Conservation (phyloP, 2,888 invertebrate species). For the Elysia crispata region DNA sequence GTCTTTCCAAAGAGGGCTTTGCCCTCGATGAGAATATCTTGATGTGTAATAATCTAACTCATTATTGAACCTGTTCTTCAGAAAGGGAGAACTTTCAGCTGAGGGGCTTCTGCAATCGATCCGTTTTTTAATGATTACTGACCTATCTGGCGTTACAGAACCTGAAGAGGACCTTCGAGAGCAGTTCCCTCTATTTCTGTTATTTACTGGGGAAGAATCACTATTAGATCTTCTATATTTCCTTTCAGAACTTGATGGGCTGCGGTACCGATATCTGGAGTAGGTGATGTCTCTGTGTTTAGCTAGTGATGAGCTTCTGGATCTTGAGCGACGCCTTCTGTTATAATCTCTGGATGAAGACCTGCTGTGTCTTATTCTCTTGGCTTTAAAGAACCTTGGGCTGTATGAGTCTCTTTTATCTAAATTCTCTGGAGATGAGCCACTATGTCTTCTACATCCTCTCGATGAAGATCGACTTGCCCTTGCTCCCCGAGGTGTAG, state of each 20-base stretch:
- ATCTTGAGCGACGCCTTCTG: neutral
- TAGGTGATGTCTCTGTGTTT: neutral
- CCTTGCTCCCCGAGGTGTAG: neutral
- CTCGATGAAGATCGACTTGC: slow-evolving; percentile 2
- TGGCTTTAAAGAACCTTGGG: neutral
- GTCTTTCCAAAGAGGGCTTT: too few relatives aligned
- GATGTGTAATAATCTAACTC: neutral
- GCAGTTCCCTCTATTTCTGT: too few relatives aligned
- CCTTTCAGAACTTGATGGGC: neutral
- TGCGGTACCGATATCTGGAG: neutral
- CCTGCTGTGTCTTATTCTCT: neutral
- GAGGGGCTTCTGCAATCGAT: too few relatives aligned
- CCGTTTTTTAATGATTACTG: too few relatives aligned
- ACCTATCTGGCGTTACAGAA: too few relatives aligned
- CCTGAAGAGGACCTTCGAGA: too few relatives aligned
- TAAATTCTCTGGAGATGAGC: neutral
- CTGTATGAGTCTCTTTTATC: neutral
- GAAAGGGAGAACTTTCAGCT: neutral
- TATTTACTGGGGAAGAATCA: neutral
- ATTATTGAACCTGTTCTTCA: neutral
- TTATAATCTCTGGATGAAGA: neutral
- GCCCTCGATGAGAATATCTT: neutral
- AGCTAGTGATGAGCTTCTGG: neutral
- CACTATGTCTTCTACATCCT: neutral
- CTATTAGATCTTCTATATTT: neutral